Percentiles rank a stretch among this genome's conserved stretches.
Conservation (phyloP, 2,888 invertebrate genomes). For the Leucozona laternaria region DNA sequence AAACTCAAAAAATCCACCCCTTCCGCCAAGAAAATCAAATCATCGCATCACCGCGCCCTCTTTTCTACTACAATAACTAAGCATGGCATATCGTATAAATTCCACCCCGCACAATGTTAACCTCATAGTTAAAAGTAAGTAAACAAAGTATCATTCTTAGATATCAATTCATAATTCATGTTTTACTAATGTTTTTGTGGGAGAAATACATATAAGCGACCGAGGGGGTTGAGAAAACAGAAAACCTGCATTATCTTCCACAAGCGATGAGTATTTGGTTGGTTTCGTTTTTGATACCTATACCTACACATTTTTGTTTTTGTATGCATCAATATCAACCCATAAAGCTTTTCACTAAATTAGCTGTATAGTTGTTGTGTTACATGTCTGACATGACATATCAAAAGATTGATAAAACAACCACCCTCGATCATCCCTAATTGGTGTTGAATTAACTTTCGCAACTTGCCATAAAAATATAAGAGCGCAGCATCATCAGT, state of each 20-base stretch:
- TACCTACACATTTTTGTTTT: neutral
- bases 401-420: constrained; percentile 47
- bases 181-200: constrained; percentile 77
- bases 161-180: constrained; percentile 84
- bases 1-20: constrained; percentile 44
- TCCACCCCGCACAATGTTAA: constrained; percentile 40
- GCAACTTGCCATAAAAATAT: constrained; percentile 74
- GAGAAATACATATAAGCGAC: constrained; percentile 54
- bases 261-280: constrained; percentile 55
- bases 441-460: constrained; percentile 84
- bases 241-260: constrained; percentile 13
- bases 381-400: constrained; percentile 51
- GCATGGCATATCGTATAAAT: constrained; percentile 30
- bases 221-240: constrained; percentile 33
- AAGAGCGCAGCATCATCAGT: constrained; percentile 60
- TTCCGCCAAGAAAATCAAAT: constrained; percentile 63
- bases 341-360: constrained; percentile 73
- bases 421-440: constrained; percentile 82
- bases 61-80: constrained; percentile 49
- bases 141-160: constrained; percentile 81
- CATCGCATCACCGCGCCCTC: constrained; percentile 57
- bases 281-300: constrained; percentile 50
- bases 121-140: constrained; percentile 51
- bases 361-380: constrained; percentile 54
- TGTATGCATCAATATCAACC: neutral